These are phyloP conservation scores for Pocillopora damicornis DNA, from an alignment of 64 coral and sea anemone species.

Conservation along the genomic window DNA sequence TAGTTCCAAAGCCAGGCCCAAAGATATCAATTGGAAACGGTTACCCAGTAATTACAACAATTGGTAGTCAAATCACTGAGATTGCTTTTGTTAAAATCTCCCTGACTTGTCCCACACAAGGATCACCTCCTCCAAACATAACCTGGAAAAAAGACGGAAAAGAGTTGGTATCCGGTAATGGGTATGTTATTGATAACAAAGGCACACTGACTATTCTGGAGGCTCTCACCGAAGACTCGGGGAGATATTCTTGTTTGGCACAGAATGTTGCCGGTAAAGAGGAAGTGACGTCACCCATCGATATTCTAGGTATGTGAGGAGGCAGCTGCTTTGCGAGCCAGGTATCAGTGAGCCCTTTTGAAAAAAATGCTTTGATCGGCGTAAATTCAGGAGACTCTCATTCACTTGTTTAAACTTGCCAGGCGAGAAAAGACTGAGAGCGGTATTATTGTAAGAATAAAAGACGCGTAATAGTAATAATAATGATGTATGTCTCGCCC, in stretches of 20 bases:
- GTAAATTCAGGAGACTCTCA: too few species aligned
- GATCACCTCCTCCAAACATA: constrained; percentile 36
- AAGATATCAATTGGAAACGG: constrained; percentile 39
- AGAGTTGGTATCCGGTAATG: constrained; percentile 1
- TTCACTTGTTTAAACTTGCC: too few species aligned
- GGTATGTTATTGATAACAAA: constrained; percentile 27
- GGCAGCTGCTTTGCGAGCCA: not conserved
- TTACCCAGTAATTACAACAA: constrained; percentile 16
- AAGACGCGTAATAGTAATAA: too few species aligned
- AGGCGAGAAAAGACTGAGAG: too few species aligned
- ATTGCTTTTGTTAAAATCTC: constrained; percentile 12
- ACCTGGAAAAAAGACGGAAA: constrained; percentile 53
- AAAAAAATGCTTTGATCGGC: too few species aligned
- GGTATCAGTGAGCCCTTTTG: too few species aligned
- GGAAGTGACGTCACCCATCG: constrained; percentile 14
- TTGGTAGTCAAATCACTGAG: constrained; percentile 54
- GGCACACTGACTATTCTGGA: constrained; percentile 32
- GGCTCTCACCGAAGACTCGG: constrained; percentile 22
- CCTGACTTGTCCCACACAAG: constrained; percentile 32
- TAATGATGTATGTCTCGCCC: too few species aligned
- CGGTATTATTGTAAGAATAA: too few species aligned
- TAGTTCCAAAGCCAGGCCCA: constrained; percentile 17
- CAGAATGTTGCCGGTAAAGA: constrained; percentile 39
- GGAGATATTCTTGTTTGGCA: constrained; percentile 40
- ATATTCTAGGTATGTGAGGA: constrained; percentile 24